Evolutionary conservation across 1,140 invertebrate species (phyloP), one percentile per base, ranked within the genome.

Genomic region (Pygmarrhopalites habei): DNA sequence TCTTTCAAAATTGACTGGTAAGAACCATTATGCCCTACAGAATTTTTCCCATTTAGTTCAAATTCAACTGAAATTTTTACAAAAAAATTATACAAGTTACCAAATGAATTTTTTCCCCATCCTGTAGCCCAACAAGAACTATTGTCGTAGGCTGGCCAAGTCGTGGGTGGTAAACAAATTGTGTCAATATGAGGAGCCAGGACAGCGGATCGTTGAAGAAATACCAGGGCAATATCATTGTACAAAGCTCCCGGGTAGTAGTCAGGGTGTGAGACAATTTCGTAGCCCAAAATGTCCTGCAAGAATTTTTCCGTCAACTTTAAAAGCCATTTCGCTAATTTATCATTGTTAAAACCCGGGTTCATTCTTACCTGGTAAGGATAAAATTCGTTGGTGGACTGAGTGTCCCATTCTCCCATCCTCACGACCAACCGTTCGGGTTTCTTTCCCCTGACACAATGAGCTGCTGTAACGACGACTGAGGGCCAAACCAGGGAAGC

Each of bases 401-500:
- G 85, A 0, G 87, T 89, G 72, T 91, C 78, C 78, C 80, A 82
- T 58, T 70, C 69, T 26, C 69, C 87, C 86, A 23, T 82, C 82
- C 87, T 79, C 12, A 87, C 74, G 67, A 80, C 81, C 66, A 85
- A 66, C 2, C 73, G 62, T 0, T 60, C 56, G 3, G 75, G 59
- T 25, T 67, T 41, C 47, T 72, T 76, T 1, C 77, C 32, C 32
- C 15, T 35, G 32, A 35, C 32, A 35, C 32, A 35, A 35, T 35
- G 32, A 7, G 32, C 32, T 1, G 85, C 86, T 0, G 87, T 90
- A 7, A 90, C 71, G 0, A 89, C 84, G 0, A 85, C 85, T 19
- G 76, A 7, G 0, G 81, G 80, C 69, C 87, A 83, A 63, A 91
- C 86, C 5, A 91, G 75, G 7, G 87, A 81, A 1, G 84, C 88